Conservation (phyloP, 2,797 vertebrate genomes). For the Alca torda region DNA sequence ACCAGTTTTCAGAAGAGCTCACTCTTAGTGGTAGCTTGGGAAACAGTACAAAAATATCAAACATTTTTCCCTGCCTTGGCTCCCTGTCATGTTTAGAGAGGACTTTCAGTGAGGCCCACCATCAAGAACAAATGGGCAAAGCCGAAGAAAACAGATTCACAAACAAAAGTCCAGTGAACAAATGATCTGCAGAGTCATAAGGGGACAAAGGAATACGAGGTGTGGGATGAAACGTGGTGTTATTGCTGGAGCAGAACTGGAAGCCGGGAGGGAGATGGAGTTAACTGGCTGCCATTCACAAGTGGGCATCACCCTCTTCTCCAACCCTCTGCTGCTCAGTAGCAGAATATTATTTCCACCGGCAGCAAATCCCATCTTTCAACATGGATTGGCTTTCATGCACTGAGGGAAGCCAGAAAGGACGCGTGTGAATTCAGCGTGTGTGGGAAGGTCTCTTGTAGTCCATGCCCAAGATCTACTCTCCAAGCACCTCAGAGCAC, state of each 20-base stretch:
- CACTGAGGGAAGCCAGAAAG: not conserved
- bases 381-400: fast-evolving
- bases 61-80: not conserved
- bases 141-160: not conserved
- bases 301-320: not conserved
- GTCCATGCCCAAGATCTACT: not conserved
- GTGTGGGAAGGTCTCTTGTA: fast-evolving
- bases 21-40: not conserved
- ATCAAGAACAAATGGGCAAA: not conserved
- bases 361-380: not conserved
- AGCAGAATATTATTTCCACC: not conserved
- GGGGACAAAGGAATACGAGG: not conserved
- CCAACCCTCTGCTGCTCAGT: not conserved
- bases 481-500: not conserved
- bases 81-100: not conserved
- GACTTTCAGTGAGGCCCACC: not conserved
- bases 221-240: fast-evolving
- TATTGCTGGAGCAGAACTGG: not conserved
- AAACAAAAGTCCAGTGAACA: not conserved
- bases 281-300: not conserved
- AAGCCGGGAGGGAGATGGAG: not conserved
- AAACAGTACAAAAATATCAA: not conserved
- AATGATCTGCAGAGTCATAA: not conserved
- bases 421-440: fast-evolving
- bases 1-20: not conserved